Evolutionary conservation across 2,113 vertebrate genomes (phyloP), one percentile per base, ranked within the genome.

Genomic region (Vulpes lagopus): DNA sequence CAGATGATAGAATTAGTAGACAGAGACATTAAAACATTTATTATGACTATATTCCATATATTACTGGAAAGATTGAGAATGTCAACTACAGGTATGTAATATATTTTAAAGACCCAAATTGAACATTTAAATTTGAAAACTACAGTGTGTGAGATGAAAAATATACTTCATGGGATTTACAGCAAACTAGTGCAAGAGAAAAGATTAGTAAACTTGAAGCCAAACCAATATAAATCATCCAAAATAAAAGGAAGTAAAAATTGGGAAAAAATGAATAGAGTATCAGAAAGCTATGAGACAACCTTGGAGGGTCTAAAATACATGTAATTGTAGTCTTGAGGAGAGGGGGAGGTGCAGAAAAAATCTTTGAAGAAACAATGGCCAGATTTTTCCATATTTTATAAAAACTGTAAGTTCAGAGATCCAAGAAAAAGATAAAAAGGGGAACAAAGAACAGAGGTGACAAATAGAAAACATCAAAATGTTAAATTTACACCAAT

Each of bases 1-100:
- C 4, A 96, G 32, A 22, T 84, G 76, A 84, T 95, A 82, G 59
- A 89, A 69, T 94, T 67, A 95, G 65, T 59, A 38, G 51, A 93
- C 3, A 20, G 53, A 95, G n/a, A 82, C n/a, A 69, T 83, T 69
- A 71, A 76, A 81, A 60, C 57, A 59, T 27, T 71, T 93, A 22
- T 69, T 65, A 27, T 17, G 38, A 20, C 84, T 92, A 10, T 67
- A 35, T 60, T 90, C 27, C 27, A 4, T 76, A 90, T 35, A 82
- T 49, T 57, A 81, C 23, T 71, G 27, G 32, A 73, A 87, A 91
- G n/a, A 87, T 32, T 71, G n/a, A 64, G 73, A 90, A 60, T 83
- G 35, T 87, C 82, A 78, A 79, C 49, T 91, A 59, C 35, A 53
- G 25, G 12, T 81, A 15, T 27, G 30, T 69, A 69, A 49, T 53